Evolutionary conservation across 1,140 invertebrate genomes (phyloP).

Genomic region (Schlechtendalia chinensis): DNA sequence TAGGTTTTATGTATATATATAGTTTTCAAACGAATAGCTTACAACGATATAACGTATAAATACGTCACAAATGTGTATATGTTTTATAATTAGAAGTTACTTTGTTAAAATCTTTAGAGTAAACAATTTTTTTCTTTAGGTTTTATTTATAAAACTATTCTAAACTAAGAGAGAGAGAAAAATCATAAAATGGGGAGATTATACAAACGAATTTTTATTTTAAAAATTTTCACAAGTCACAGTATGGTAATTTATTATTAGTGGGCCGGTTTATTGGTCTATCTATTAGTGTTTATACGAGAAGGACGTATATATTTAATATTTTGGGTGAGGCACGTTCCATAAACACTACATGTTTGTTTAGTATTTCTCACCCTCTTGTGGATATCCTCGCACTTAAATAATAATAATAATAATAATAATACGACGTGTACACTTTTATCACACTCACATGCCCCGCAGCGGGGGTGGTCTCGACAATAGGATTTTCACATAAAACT

Average conservation of each 20-base stretch:
- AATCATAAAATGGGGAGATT: too few species aligned
- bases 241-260: not conserved
- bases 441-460: not conserved
- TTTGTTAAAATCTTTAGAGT: too few species aligned
- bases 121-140: too few species aligned
- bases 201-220: not conserved
- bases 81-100: too few species aligned
- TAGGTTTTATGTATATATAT: too few species aligned
- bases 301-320: not conserved
- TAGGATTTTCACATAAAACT: not conserved
- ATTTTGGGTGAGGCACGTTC: constrained; percentile 15
- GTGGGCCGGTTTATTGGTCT: not conserved
- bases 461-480: constrained; percentile 21
- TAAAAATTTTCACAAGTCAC: not conserved
- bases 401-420: too few species aligned
- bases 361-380: constrained; percentile 28
- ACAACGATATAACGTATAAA: too few species aligned
- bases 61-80: too few species aligned
- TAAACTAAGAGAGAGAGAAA: too few species aligned
- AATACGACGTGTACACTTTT: not conserved
- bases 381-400: not conserved
- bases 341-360: constrained; percentile 20
- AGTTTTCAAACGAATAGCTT: too few species aligned
- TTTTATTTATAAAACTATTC: too few species aligned
- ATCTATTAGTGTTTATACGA: constrained; percentile 1